phyloP scores from a whole-genome alignment of 2,797 vertebrate species.

The Pangasius mekongensis region DNA sequence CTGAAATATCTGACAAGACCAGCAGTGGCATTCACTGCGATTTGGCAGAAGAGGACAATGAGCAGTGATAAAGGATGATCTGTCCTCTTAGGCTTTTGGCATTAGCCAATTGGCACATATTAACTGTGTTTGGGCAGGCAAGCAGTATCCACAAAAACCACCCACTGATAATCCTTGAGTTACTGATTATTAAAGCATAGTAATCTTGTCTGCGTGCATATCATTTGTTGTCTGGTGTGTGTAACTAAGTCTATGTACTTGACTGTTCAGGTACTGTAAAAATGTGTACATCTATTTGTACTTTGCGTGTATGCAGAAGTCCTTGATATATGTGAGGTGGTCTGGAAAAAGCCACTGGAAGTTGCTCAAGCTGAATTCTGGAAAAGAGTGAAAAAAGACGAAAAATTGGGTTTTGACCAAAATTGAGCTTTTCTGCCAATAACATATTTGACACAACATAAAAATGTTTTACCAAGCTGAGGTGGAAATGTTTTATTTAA shows the following conservation, averaged over 20 bases:
- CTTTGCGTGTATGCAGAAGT: neutral
- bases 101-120: neutral
- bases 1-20: neutral
- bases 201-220: constrained; percentile 4
- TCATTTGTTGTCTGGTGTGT: neutral
- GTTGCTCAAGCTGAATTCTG: neutral
- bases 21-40: neutral
- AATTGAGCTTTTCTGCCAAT: neutral
- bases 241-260: neutral
- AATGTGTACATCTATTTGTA: neutral
- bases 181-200: neutral
- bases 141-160: neutral
- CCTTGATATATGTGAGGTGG: neutral
- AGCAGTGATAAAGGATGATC: neutral
- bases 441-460: neutral
- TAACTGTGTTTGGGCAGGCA: neutral
- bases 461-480: neutral
- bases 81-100: neutral
- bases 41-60: constrained; percentile 14
- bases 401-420: neutral
- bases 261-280: neutral
- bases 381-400: neutral
- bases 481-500: neutral
- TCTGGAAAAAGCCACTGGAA: neutral
- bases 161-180: constrained; percentile 28